Evolutionary conservation across 2,113 vertebrate species (phyloP), one percentile per base, ranked within the genome.

Genomic region (Benitochromis conjunctus): DNA sequence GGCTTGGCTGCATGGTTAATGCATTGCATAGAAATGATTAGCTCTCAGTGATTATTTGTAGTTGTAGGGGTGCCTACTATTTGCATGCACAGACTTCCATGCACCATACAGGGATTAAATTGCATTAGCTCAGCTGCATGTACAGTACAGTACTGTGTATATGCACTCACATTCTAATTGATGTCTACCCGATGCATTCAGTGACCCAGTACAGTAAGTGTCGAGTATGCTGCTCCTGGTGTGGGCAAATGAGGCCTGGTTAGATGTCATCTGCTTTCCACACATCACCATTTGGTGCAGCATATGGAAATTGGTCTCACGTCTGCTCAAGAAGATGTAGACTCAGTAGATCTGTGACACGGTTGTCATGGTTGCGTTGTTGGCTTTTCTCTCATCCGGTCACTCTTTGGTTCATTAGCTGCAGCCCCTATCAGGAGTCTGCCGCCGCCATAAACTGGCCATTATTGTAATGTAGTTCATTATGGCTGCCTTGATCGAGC

Each of bases 1-100:
- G 95, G 94, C 91, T 93, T 94, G 95, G 95, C 95, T 95, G 95
- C 95, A 96, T 97, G 96, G 92, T 93, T 95, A 86, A 84, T 85
- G 86, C 91, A 92, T 89, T 91, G 94, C 87, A 90, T 94, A 92
- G 88, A 91, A 88, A 85, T 89, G 26, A 91, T 89, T 81, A 83
- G 89, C 41, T 55, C 56, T 69, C 43, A 64, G 41, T 90, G 80
- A 86, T 46, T 83, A 66, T 89, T 88, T 86, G 51, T 64, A 84
- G 78, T 84, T 88, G 53, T 88, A 90, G 91, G 79, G 83, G 84
- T 87, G 81, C 86, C 92, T 86, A 26, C 57, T 91, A 77, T 71
- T 85, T 93, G 94, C 94, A 95, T 95, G 95, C 85, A 86, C 85
- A 84, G 84, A 85, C 80, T 19, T 56, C 38, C 87, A 94, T 46